These are phyloP conservation scores for Opisthocomus hoazin DNA, from an alignment of 2,113 vertebrate species.

Conservation along the genomic window DNA sequence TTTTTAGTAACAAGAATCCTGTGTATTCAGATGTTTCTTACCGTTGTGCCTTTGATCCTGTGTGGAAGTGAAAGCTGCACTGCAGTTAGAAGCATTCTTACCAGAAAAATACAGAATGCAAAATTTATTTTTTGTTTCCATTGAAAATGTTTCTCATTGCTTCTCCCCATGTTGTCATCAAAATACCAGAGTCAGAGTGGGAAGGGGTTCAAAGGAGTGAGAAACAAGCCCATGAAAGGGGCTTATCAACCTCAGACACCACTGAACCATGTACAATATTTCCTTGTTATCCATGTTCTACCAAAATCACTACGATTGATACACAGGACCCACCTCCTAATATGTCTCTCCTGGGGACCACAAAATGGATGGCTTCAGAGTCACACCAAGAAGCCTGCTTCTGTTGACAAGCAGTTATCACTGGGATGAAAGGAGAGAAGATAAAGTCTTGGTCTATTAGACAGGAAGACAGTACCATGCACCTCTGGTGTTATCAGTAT, in stretches of 20 bases:
- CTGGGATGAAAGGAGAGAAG: slow-evolving; percentile 1
- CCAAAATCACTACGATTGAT: slow-evolving; percentile 9
- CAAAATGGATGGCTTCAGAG: neutral
- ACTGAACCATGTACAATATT: neutral
- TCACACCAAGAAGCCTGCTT: neutral
- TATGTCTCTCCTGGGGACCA: neutral
- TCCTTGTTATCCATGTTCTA: neutral
- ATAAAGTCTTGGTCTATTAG: slow-evolving; percentile 6
- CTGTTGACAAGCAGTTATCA: slow-evolving; percentile 66
- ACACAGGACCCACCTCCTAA: neutral
- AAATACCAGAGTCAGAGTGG: neutral
- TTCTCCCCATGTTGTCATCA: neutral
- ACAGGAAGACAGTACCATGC: slow-evolving; percentile 20
- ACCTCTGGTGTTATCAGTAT: slow-evolving; percentile 15
- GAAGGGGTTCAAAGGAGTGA: neutral
- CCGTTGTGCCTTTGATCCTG: neutral
- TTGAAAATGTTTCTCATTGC: neutral
- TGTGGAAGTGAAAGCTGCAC: neutral
- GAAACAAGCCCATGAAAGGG: neutral
- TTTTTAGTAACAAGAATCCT: neutral
- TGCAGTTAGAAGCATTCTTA: neutral
- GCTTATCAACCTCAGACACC: slow-evolving; percentile 8
- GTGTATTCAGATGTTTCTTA: neutral
- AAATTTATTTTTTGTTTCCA: neutral
- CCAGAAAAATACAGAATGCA: neutral